Evolutionary conservation across 1,140 invertebrate genomes (phyloP).

Genomic region (Hydropsyche tenuis): DNA sequence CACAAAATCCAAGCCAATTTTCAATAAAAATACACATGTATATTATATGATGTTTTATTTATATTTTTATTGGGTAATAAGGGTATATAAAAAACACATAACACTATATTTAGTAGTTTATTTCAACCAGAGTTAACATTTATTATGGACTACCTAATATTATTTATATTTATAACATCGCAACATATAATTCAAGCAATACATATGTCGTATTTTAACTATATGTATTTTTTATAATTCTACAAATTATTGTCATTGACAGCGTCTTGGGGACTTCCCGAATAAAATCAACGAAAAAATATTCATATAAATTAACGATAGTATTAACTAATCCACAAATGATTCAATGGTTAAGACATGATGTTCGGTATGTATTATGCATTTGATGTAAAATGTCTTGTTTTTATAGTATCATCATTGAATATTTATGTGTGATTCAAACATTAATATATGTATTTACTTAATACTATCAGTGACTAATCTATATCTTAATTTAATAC

Average conservation of each 20-base stretch:
- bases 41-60: no score
- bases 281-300: constrained; percentile 10
- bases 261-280: constrained; percentile 21
- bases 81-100: no score
- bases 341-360: neutral
- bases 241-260: constrained; percentile 40
- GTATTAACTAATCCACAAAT: neutral
- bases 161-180: constrained; percentile 19
- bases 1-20: no score
- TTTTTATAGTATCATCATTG: no score
- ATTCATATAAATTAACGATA: neutral
- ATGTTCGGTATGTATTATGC: no score
- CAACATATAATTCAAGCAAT: constrained; percentile 35
- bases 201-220: neutral
- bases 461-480: no score
- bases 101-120: constrained; percentile 17
- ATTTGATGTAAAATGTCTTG: no score
- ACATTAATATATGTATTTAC: no score
- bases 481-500: no score
- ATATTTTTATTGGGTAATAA: no score
- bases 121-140: constrained; percentile 38
- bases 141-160: constrained; percentile 14
- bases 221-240: constrained; percentile 7
- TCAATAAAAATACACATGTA: no score
- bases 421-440: no score